Evolutionary conservation across 2,888 invertebrate genomes (phyloP).

Genomic region (Lasioglossum zephyrum): DNA sequence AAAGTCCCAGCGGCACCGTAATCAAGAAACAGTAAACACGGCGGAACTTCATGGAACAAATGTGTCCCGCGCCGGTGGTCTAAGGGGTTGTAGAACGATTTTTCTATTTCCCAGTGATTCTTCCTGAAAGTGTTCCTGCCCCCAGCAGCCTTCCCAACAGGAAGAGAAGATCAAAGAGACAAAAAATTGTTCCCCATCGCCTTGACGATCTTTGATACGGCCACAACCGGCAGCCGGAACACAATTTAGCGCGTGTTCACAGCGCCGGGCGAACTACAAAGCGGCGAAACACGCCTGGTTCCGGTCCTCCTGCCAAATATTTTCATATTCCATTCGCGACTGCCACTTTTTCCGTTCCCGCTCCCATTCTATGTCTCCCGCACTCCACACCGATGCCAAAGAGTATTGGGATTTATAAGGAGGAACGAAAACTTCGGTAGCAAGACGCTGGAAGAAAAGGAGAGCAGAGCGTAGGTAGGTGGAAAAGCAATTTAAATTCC

Average conservation of each 20-base stretch:
- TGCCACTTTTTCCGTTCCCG: slow-evolving; percentile 58
- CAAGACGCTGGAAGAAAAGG: slow-evolving; percentile 2
- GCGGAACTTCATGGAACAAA: slow-evolving; percentile 3
- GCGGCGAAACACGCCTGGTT: slow-evolving; percentile 48
- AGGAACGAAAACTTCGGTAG: slow-evolving; percentile 72
- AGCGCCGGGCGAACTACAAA: slow-evolving; percentile 12
- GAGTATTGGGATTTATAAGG: slow-evolving; percentile 78
- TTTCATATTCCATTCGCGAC: slow-evolving; percentile 74
- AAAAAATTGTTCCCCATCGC: slow-evolving; percentile 23
- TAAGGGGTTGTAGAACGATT: slow-evolving; percentile 5
- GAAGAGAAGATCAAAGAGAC: slow-evolving; percentile 19
- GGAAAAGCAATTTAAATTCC: slow-evolving; percentile 80
- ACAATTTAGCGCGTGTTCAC: slow-evolving; percentile 37
- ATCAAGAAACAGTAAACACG: slow-evolving; percentile 14
- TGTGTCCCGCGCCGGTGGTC: slow-evolving; percentile 1
- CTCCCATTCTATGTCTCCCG: slow-evolving; percentile 25
- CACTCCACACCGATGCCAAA: slow-evolving; percentile 71
- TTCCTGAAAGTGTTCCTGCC: neutral
- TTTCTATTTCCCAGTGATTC: slow-evolving; percentile 9
- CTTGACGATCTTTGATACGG: slow-evolving; percentile 5
- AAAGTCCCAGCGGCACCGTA: slow-evolving; percentile 4
- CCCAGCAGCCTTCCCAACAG: neutral
- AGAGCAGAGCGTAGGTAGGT: slow-evolving; percentile 43
- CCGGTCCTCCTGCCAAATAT: slow-evolving; percentile 66
- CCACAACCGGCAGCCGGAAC: slow-evolving; percentile 23